Evolutionary conservation across 2,113 vertebrate genomes (phyloP).

Genomic region (Cranoglanis bouderius): DNA sequence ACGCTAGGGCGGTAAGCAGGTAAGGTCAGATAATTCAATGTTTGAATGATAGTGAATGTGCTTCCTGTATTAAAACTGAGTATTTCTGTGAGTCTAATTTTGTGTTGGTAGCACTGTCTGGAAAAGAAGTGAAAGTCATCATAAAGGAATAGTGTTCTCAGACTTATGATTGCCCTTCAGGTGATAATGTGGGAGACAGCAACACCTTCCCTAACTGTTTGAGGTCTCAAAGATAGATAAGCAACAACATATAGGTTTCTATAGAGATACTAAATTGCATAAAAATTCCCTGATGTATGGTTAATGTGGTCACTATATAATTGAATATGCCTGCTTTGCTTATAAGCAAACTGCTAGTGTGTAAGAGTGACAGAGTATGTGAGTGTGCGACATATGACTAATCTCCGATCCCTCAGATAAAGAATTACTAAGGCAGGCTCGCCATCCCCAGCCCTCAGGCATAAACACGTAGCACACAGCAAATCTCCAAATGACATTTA

Average conservation of each 20-base stretch:
- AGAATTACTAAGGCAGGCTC: conserved; percentile 52
- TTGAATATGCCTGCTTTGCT: conserved; percentile 18
- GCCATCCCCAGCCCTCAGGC: conserved; percentile 61
- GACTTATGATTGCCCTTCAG: conserved; percentile 59
- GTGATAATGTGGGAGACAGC: conserved; percentile 61
- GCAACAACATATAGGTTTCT: neutral
- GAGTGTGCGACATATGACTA: conserved; percentile 33
- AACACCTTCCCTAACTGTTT: conserved; percentile 53
- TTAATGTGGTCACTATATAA: conserved; percentile 7
- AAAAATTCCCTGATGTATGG: neutral
- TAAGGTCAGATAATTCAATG: conserved; percentile 1
- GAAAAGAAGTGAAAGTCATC: conserved; percentile 62
- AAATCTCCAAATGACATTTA: conserved; percentile 65
- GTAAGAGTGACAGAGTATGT: neutral
- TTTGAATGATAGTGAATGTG: conserved; percentile 6
- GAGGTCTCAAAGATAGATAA: neutral
- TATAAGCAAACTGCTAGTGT: conserved; percentile 12
- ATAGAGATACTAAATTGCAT: neutral
- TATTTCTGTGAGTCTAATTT: conserved; percentile 61
- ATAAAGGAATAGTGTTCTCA: conserved; percentile 59
- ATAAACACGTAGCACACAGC: conserved; percentile 59
- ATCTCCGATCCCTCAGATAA: conserved; percentile 64
- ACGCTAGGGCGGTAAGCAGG: neutral
- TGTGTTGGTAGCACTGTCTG: conserved; percentile 50
- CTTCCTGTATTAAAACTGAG: conserved; percentile 54